Evolutionary conservation across 2,888 invertebrate species (phyloP).

Genomic region (Trimorus sp.): DNA sequence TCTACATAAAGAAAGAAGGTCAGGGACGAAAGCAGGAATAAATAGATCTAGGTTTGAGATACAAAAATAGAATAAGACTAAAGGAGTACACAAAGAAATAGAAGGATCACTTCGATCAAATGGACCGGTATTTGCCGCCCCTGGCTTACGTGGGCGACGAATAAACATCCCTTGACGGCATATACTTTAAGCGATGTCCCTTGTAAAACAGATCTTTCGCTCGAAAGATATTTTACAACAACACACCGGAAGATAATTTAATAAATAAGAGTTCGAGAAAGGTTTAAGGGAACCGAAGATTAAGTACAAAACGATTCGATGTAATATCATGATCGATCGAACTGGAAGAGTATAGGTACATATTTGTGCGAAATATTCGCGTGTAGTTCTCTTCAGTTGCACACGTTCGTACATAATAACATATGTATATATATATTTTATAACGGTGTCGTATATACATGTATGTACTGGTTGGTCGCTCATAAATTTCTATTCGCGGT

Average conservation of each 20-base stretch:
- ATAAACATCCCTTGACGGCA: constrained; percentile 36
- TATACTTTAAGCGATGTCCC: constrained; percentile 1
- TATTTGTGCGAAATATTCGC: constrained; percentile 56
- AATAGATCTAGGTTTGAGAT: constrained; percentile 63
- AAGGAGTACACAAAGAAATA: constrained; percentile 52
- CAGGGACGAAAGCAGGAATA: constrained; percentile 56
- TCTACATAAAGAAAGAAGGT: constrained; percentile 61
- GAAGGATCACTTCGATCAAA: constrained; percentile 34
- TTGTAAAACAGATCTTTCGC: constrained; percentile 13
- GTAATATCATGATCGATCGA: constrained; percentile 70
- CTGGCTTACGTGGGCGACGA: constrained; percentile 8
- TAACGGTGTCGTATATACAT: constrained; percentile 47
- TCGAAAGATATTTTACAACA: constrained; percentile 58
- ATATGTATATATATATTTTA: constrained; percentile 49
- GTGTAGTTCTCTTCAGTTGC: constrained; percentile 51
- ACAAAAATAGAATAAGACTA: constrained; percentile 64
- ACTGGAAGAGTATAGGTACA: constrained; percentile 66
- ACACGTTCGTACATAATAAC: constrained; percentile 32
- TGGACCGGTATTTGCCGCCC: constrained; percentile 42
- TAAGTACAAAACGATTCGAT: constrained; percentile 73
- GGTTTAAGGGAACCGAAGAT: constrained; percentile 66
- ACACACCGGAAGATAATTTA: constrained; percentile 48
- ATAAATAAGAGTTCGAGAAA: constrained; percentile 57
- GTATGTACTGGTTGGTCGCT: constrained; percentile 42
- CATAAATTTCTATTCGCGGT: constrained; percentile 36